Conservation (phyloP, 2,888 invertebrate genomes). For the Atrina japonica region DNA sequence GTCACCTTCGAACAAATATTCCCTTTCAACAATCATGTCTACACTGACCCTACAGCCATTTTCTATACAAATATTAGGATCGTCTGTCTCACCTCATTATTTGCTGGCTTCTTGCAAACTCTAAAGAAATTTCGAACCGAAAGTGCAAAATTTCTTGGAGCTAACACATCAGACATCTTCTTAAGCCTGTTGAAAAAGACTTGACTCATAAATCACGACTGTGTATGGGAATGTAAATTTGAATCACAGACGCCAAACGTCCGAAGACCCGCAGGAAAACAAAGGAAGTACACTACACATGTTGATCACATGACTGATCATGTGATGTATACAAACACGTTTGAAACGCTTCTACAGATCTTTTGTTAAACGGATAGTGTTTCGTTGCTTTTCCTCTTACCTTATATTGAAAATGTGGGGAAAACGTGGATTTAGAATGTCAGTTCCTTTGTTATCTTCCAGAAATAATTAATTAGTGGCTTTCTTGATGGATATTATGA, state of each 20-base stretch:
- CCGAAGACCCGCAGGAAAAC: slow-evolving; percentile 19
- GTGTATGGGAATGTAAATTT: slow-evolving; percentile 7
- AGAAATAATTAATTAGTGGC: no score
- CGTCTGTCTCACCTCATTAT: slow-evolving; percentile 40
- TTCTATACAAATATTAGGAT: not conserved
- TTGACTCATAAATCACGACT: slow-evolving; percentile 24
- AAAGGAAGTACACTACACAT: slow-evolving; percentile 20
- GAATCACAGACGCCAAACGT: slow-evolving; percentile 24
- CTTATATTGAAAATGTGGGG: no score
- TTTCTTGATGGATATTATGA: no score
- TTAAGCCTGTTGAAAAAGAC: slow-evolving; percentile 19
- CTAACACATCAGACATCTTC: slow-evolving; percentile 52
- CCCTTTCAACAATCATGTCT: no score
- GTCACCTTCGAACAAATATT: no score
- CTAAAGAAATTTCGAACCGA: slow-evolving; percentile 47
- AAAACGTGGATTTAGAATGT: no score
- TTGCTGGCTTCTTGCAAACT: slow-evolving; percentile 33
- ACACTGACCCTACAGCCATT: not conserved
- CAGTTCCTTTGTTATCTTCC: no score
- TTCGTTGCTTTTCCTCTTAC: no score
- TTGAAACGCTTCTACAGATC: no score
- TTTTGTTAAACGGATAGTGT: no score
- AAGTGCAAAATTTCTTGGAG: slow-evolving; percentile 48
- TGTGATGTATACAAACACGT: slow-evolving; percentile 21
- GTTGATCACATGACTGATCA: slow-evolving; percentile 58